phyloP scores from a whole-genome alignment of 1,140 invertebrate genomes.

The Macrotrachela quadricornifera region DNA sequence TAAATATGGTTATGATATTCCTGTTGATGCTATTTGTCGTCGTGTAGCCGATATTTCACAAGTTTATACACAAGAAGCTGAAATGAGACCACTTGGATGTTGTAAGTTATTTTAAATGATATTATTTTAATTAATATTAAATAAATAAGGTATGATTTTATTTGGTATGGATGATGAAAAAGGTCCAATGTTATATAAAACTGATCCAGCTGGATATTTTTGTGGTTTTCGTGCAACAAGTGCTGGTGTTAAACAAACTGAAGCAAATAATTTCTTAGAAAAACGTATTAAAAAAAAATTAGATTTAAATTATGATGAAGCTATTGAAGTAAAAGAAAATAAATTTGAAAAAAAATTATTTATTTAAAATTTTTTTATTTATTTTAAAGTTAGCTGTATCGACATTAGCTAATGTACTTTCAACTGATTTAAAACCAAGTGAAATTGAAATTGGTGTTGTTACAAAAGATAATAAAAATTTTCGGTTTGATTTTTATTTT shows the following conservation, averaged over 20 bases:
- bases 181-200: conserved; percentile 76
- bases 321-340: conserved; percentile 12
- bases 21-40: conserved; percentile 72
- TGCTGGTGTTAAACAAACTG: conserved; percentile 82
- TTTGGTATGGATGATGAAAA: conserved; percentile 71
- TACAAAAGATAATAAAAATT: conserved; percentile 54
- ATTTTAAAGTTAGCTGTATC: conserved; percentile 67
- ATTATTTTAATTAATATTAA: not conserved
- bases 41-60: conserved; percentile 91
- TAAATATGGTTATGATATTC: conserved; percentile 84
- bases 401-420: conserved; percentile 69
- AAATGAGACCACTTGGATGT: conserved; percentile 93
- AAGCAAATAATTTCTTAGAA: conserved; percentile 86
- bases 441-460: conserved; percentile 92
- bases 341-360: not conserved
- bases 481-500: conserved; percentile 38
- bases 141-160: conserved; percentile 49
- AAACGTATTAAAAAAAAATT: conserved; percentile 85
- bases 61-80: conserved; percentile 97
- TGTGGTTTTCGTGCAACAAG: conserved; percentile 77
- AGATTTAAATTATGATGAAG: conserved; percentile 7
- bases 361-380: not conserved
- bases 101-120: conserved; percentile 36
- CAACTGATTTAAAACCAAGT: conserved; percentile 80
- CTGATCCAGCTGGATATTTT: conserved; percentile 94